phyloP scores from a whole-genome alignment of 2,113 vertebrate species.

The Burhinus oedicnemus region DNA sequence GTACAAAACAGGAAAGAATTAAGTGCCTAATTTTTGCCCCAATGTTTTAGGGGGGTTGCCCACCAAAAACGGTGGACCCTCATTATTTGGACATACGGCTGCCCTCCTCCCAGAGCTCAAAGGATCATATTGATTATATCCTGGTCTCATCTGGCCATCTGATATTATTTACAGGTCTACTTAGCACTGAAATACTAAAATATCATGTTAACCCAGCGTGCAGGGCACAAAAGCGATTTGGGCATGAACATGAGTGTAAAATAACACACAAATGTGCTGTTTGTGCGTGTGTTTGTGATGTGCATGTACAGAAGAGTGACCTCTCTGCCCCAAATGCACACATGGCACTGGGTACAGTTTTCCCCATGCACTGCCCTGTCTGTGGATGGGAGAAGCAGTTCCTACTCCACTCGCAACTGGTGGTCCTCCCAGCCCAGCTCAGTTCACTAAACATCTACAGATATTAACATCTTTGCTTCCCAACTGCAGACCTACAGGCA shows the following conservation, averaged over 20 bases:
- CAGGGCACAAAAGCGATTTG: neutral
- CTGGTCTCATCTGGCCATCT: neutral
- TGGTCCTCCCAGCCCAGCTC: neutral
- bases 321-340: neutral
- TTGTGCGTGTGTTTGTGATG: neutral
- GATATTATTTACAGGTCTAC: neutral
- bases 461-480: neutral
- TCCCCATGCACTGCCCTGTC: neutral
- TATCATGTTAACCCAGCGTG: neutral
- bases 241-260: neutral
- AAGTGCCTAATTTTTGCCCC: neutral
- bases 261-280: neutral
- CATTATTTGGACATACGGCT: neutral
- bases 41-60: neutral
- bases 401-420: neutral
- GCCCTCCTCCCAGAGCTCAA: neutral
- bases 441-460: neutral
- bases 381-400: neutral
- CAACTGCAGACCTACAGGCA: neutral
- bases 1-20: neutral
- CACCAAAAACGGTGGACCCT: neutral
- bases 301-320: rapidly evolving
- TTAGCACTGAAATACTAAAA: neutral
- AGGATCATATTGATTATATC: neutral
- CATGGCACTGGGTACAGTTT: rapidly evolving